Base-by-base conservation (phyloP, 2,797 vertebrate genomes). In the Acrocephalus scirpaceus region DNA sequence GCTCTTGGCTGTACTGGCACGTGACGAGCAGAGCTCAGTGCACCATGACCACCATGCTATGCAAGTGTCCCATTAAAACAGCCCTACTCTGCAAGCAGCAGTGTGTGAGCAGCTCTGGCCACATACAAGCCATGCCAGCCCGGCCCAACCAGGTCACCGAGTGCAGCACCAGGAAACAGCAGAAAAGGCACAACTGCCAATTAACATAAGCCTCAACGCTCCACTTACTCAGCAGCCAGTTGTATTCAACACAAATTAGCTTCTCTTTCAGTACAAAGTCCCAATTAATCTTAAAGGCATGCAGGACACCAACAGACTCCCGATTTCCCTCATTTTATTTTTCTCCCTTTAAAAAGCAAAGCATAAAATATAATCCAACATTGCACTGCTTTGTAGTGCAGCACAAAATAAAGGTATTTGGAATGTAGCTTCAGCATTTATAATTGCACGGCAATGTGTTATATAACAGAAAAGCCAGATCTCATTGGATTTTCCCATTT, bases 401-500 rank as follows among this genome's bases (percentile, higher is more conserved):
- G 29, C 45, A 83, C 25, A 89, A 91, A 89, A 76, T 32, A 93
- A 94, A 92, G 27, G 34, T 69, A 85, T 80, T 67, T 77, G 53
- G 61, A 87, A 90, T 1, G 4, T n/a, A 20, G 61, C 38, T 80
- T 82, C 77, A 70, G 67, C 65, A 42, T 45, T 85, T 53, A 48
- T 47, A 91, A 76, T 56, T 76, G 75, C 71, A 81, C 40, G 73
- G 48, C 25, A 76, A 14, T 6, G 26, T 62, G 45, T 85, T 92
- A 90, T 16, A 3, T 44, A 95, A 86, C 30, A 79, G 53, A 53
- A 94, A 94, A 94, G 71, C 44, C 62, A 79, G 40, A 56, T 76
- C 56, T 84, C 92, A 60, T 7, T 87, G 69, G 71, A 89, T 87
- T 93, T 95, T 88, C 65, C 34, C 61, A 67, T 74, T 71, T 88